A percentile compares a stretch with the other conserved stretches of the same genome.
These are phyloP conservation scores for Takifugu ocellatus DNA, from an alignment of 2,797 vertebrate genomes.

Conservation along the genomic window DNA sequence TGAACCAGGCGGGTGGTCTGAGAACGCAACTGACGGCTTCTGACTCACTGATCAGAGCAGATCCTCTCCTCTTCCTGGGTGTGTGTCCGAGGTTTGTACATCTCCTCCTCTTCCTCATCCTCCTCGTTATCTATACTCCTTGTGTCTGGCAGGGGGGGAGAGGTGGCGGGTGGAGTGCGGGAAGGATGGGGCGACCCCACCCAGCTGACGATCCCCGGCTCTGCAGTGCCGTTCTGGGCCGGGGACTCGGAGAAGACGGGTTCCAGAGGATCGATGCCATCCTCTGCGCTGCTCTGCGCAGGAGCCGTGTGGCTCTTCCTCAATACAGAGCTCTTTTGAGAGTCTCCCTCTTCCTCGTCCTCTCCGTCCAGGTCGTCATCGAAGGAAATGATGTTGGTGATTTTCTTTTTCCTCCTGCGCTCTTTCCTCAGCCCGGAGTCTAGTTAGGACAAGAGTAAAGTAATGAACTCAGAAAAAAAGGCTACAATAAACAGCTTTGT, in stretches of 20 bases:
- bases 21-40: neutral
- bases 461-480: conserved; percentile 10
- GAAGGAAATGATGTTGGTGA: conserved; percentile 97
- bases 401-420: conserved; percentile 91
- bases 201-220: conserved; percentile 64
- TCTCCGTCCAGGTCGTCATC: conserved; percentile 85
- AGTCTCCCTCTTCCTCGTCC: conserved; percentile 79
- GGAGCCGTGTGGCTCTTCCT: conserved; percentile 66
- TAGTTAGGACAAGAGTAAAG: conserved; percentile 42
- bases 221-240: conserved; percentile 64
- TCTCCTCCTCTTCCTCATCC: conserved; percentile 52
- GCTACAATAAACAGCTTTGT: neutral
- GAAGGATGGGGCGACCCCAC: conserved; percentile 60
- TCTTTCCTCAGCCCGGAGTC: conserved; percentile 88
- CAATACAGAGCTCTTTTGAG: conserved; percentile 50
- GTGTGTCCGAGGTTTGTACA: conserved; percentile 65
- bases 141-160: conserved; percentile 54
- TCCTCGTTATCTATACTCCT: conserved; percentile 76
- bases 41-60: conserved; percentile 72
- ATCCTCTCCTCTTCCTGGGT: conserved; percentile 60
- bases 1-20: too few relatives aligned
- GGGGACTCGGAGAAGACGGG: conserved; percentile 43
- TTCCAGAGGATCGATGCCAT: conserved; percentile 74
- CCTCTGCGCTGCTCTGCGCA: conserved; percentile 81
- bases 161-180: conserved; percentile 37